These are phyloP conservation scores for Chalcis sispes DNA, from an alignment of 2,888 invertebrate genomes.

Conservation along the genomic window DNA sequence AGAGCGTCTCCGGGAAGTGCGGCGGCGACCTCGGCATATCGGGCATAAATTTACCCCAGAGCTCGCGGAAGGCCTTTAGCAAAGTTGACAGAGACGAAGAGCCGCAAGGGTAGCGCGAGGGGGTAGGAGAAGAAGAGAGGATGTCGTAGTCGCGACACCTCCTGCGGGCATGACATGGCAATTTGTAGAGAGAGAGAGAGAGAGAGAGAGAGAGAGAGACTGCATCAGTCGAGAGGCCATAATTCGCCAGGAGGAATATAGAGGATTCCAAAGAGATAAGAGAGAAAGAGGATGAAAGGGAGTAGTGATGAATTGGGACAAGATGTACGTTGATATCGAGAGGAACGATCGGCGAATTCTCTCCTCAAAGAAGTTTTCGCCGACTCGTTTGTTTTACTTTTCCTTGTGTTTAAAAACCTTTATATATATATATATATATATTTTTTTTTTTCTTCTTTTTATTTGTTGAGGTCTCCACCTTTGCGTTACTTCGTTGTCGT, in stretches of 20 bases:
- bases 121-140: background rate
- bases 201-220: too few relatives aligned
- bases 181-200: conserved; percentile 41
- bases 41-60: conserved; percentile 41
- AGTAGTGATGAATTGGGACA: conserved; percentile 33
- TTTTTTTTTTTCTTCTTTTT: background rate
- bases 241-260: conserved; percentile 48
- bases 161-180: conserved; percentile 44
- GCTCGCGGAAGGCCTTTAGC: conserved; percentile 34
- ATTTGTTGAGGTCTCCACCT: background rate
- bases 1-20: too few relatives aligned
- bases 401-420: too few relatives aligned
- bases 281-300: conserved; percentile 15
- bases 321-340: background rate
- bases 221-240: conserved; percentile 20
- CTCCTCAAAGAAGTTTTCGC: background rate
- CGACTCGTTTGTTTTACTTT: background rate
- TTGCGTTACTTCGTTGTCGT: background rate
- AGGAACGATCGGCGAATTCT: background rate
- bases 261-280: background rate
- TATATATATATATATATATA: background rate
- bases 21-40: conserved; percentile 6
- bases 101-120: background rate
- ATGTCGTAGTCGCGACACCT: conserved; percentile 57
- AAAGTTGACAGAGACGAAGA: conserved; percentile 51